A percentile compares a stretch with the other conserved stretches of the same genome.
These are phyloP conservation scores for Sebastes vulpes DNA, from an alignment of 2,797 vertebrate species.

Conservation along the genomic window DNA sequence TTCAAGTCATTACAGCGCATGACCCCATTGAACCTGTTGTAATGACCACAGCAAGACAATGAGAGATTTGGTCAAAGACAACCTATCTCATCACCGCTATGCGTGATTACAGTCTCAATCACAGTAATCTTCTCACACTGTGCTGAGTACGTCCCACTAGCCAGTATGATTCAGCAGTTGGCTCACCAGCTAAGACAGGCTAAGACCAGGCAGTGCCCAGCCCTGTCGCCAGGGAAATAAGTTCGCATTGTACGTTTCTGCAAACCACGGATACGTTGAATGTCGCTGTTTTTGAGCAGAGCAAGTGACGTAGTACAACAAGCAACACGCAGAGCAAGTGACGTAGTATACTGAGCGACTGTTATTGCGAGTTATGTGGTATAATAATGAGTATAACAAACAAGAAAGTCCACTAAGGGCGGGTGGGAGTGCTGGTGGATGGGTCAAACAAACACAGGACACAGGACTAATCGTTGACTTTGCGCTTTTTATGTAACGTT, in stretches of 20 bases:
- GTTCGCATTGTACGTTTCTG: too few relatives aligned
- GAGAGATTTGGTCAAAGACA: neutral
- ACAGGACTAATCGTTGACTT: too few relatives aligned
- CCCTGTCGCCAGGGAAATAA: too few relatives aligned
- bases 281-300: fast-evolving
- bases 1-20: neutral
- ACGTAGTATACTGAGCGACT: fast-evolving
- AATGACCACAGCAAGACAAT: neutral
- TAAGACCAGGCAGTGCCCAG: neutral
- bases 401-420: too few relatives aligned
- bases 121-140: neutral
- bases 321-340: too few relatives aligned
- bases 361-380: too few relatives aligned
- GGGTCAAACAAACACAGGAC: too few relatives aligned
- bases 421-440: too few relatives aligned
- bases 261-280: too few relatives aligned
- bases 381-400: too few relatives aligned
- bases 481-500: too few relatives aligned
- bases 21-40: neutral
- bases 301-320: too few relatives aligned
- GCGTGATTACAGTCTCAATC: neutral
- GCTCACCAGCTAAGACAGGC: neutral
- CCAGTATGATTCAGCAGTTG: neutral
- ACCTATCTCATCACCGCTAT: neutral
- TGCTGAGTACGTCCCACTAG: neutral